Base-by-base conservation (phyloP, 1,140 invertebrate species). In the Centruroides sculpturatus region DNA sequence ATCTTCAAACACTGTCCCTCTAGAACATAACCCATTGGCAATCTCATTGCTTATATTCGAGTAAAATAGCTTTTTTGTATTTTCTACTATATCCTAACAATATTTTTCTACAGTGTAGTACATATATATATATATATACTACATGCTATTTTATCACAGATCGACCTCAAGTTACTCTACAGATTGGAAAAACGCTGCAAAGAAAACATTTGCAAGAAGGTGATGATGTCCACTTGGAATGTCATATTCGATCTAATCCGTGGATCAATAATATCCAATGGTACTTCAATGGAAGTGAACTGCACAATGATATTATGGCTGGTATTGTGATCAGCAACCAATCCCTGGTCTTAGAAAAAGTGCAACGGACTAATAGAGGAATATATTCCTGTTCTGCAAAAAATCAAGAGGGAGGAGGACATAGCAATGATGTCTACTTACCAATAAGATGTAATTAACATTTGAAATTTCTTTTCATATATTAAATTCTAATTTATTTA, bases 161-260 rank as follows among this genome's bases (percentile, higher is more conserved):
- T 80, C 83, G 85, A 36, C 89, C 89, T n/a, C 83, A 86, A 69
- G 86, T 92, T 36, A 80, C 83, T 52, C 74, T 93, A 58, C 79
- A 83, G 66, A 75, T 92, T 64, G 89, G 89, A 63, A 88, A 83
- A 68, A 90, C 86, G 7, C 74, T 92, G 60, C 85, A 87, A 67
- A 83, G 86, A 13, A 82, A 85, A 63, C 86, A 90, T 75, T 91
- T 78, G 53, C 75, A 76, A 65, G 77, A 77, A 67, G 87, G 87
- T 6, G 85, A 86, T 54, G 88, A 91, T 74, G 87, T 92, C 55
- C 91, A 90, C 73, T 86, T 92, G 68, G 88, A 91, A 74, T 91
- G 88, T 74, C 12, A 60, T 12, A 57, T 68, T 11, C 60, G 67
- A 48, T 64, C 67, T 13, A 68, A 68, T 64, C 67, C 67, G 23